Percentiles rank a stretch among this genome's conserved stretches.
These are phyloP conservation scores for Salpingus planirostris DNA, from an alignment of 2,888 invertebrate species.

Conservation along the genomic window DNA sequence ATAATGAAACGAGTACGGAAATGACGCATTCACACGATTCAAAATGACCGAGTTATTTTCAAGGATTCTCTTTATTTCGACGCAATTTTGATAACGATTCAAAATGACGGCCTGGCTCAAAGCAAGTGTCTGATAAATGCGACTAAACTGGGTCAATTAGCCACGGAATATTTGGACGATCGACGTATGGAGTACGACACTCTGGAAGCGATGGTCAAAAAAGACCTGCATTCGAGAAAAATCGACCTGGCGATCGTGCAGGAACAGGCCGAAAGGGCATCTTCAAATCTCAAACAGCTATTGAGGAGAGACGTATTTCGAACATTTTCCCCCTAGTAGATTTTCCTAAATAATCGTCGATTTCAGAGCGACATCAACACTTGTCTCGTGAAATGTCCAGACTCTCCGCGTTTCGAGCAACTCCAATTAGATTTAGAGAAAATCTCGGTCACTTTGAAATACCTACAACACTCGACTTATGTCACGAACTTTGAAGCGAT, in stretches of 20 bases:
- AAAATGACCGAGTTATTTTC: too few species aligned
- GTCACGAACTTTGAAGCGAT: conserved; percentile 41
- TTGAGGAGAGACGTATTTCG: conserved; percentile 40
- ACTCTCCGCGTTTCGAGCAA: conserved; percentile 26
- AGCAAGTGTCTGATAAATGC: conserved; percentile 54
- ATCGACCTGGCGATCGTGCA: conserved; percentile 47
- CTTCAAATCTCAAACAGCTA: conserved; percentile 40
- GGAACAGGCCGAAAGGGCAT: conserved; percentile 37
- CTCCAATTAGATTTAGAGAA: conserved; percentile 34
- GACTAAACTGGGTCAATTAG: conserved; percentile 57
- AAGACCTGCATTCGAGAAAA: conserved; percentile 54
- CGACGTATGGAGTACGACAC: conserved; percentile 51
- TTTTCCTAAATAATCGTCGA: not conserved
- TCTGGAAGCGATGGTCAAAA: conserved; percentile 51
- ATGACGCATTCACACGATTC: not conserved
- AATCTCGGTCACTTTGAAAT: conserved; percentile 38
- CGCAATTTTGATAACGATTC: conserved; percentile 50
- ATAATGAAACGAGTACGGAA: conserved; percentile 53
- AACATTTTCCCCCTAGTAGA: too few species aligned
- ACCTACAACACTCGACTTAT: conserved; percentile 36
- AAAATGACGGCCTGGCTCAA: conserved; percentile 51
- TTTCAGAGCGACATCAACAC: conserved; percentile 32
- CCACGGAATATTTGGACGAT: conserved; percentile 57
- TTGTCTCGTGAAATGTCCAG: conserved; percentile 22
- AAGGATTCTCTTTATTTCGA: conserved; percentile 59